phyloP scores from a whole-genome alignment of 2,888 invertebrate species.

The Archips crataeganus region DNA sequence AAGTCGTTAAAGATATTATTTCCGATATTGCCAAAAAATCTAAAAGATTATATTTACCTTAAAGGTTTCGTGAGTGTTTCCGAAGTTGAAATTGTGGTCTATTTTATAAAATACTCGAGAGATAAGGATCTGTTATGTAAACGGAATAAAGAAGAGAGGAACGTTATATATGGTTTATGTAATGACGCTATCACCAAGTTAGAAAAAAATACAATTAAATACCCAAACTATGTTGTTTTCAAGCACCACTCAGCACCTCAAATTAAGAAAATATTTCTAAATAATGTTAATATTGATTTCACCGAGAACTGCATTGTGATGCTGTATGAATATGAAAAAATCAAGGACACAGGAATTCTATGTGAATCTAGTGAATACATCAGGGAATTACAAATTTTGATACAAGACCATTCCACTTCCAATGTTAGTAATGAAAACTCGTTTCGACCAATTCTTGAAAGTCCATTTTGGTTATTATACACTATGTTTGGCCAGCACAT shows the following conservation, averaged over 20 bases:
- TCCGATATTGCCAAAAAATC: constrained; percentile 53
- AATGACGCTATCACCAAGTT: constrained; percentile 44
- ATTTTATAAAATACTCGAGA: constrained; percentile 59
- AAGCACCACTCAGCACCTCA: constrained; percentile 46
- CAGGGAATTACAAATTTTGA: constrained; percentile 60
- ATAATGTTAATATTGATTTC: constrained; percentile 52
- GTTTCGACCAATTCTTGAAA: constrained; percentile 47
- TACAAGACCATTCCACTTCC: constrained; percentile 54
- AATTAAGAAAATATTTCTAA: constrained; percentile 58
- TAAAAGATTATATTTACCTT: constrained; percentile 55
- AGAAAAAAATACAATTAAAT: constrained; percentile 42
- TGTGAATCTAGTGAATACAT: constrained; percentile 59
- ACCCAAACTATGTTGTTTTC: constrained; percentile 55
- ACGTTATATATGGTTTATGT: constrained; percentile 61
- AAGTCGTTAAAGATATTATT: constrained; percentile 58
- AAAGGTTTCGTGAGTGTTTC: constrained; percentile 58
- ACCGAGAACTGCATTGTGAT: constrained; percentile 62
- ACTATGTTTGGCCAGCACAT: constrained; percentile 76
- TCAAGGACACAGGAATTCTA: constrained; percentile 70
- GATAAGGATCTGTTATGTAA: constrained; percentile 47
- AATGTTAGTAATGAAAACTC: constrained; percentile 42
- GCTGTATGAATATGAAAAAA: constrained; percentile 68
- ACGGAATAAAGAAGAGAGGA: constrained; percentile 44
- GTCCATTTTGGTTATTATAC: constrained; percentile 63
- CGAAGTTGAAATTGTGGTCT: constrained; percentile 57